Conservation (phyloP, 2,113 vertebrate species). For the Bagarius yarrelli region DNA sequence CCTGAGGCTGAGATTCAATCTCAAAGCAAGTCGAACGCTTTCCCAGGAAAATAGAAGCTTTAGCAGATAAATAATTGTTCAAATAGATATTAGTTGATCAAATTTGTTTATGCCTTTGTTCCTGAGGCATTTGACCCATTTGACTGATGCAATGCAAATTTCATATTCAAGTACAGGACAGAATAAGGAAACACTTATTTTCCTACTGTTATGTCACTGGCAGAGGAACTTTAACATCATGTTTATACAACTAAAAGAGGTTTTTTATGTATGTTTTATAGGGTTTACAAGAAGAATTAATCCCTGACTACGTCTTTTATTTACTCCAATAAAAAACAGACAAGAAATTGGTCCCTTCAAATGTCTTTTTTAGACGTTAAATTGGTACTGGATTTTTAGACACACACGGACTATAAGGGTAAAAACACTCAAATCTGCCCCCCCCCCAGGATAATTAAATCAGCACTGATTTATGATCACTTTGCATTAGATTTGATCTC, state of each 20-base stretch:
- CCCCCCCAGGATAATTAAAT: background rate
- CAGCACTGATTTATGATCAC: background rate
- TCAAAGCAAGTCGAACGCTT: background rate
- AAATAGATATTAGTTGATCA: background rate
- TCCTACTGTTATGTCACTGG: background rate
- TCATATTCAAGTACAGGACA: background rate
- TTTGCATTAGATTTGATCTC: background rate
- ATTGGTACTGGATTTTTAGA: background rate
- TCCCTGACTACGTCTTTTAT: too few relatives aligned
- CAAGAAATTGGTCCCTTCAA: too few relatives aligned
- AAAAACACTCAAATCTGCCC: too few relatives aligned
- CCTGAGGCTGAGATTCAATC: too few relatives aligned
- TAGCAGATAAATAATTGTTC: background rate
- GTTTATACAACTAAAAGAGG: background rate
- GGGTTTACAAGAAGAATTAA: too few relatives aligned
- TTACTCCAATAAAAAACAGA: too few relatives aligned
- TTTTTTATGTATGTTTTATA: background rate
- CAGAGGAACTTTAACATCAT: background rate
- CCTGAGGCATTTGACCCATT: background rate
- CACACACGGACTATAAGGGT: too few relatives aligned
- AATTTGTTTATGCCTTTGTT: background rate
- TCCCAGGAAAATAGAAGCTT: background rate
- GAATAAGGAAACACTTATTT: background rate
- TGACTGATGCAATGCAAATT: background rate
- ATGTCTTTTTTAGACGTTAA: too few relatives aligned